Base-by-base conservation (phyloP, 2,113 vertebrate species). In the Forbesichthys agassizii region DNA sequence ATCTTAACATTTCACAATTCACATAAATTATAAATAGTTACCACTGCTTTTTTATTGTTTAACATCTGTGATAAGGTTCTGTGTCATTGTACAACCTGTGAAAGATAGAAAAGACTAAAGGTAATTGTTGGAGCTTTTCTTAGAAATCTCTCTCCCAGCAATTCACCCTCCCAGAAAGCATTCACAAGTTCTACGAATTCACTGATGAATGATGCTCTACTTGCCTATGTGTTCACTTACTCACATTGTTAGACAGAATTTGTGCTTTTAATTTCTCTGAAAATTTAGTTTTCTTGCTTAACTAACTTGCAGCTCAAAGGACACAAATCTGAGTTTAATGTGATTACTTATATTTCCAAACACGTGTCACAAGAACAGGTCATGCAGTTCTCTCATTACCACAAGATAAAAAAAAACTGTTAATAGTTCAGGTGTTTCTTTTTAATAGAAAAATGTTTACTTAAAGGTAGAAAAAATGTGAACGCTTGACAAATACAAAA, bases 51-150 rank as follows among this genome's bases (percentile, higher is more conserved):
- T 83, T 74, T 68, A 77, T 75, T 69, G 18, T 16, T 13, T 49
- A 57, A 74, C 61, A 55, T 60, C 61, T 47, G 36, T 20, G 11
- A 54, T 60, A n/a, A 47, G 69, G 47, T 73, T 73, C 72, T 64
- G 64, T 9, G 42, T 65, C 72, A 55, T 66, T 72, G 73, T 66
- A 64, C 64, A 65, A 84, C 77, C 66, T 54, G 72, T 62, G 78
- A 58, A 65, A 18, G 52, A 68, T 74, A 71, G 79, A 68, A 81
- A 85, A 88, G 92, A 89, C 90, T 91, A 91, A 90, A 91, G 91
- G 90, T 93, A 93, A 93, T 93, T 93, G 92, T 90, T 53, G 58
- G 84, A 86, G 90, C 90, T 91, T 93, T 94, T 93, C 93, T 92
- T 82, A 88, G 93, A 94, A 93, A 74, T 86, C 87, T 89, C 84